Base-by-base conservation (phyloP, 30 jellyfish, hydroid and myxozoan species). In the Pseudorhiza aurosa region DNA sequence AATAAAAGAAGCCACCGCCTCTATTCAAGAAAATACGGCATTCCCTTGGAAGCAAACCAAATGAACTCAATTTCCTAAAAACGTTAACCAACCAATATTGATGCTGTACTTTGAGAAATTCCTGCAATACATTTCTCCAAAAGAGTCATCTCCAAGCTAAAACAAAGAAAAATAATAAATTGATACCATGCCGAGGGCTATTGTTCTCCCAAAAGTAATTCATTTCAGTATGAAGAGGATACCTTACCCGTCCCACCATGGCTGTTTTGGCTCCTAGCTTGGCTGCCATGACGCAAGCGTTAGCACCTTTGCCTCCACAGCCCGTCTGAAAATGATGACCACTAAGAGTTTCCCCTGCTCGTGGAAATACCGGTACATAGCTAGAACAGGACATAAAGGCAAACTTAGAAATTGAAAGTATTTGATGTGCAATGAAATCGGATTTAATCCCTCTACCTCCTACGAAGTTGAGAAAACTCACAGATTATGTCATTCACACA, bases 241-340 rank as follows among this genome's bases (percentile, higher is more conserved):
- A 26, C 58, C 96, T 72, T 63, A 95, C 99, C 32, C 96, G 49
- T 9, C 97, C 96, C 24, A 95, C 65, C 97, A 95, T 88, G 0
- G 97, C 96, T 8, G 96, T 25, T 22, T 83, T 72, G 2, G 96
- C 97, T 29, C 97, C 97, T 31, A 95, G 96, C 62, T 83, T 95
- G 10, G 97, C 96, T 1, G 99, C 97, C 97, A 95, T 95, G 17
- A 95, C 97, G 83, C 97, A 88, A 10, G 95, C 97, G 44, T 95
- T 95, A 11, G 99, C 99, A 14, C 99, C 97, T 74, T 95, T 95
- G 17, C 99, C 99, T 8, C 99, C 99, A 83, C 97, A 95, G 8
- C 99, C 97, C 37, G 88, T 69, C 2, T 76, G 72, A 85, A 95
- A 95, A 21, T 72, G 69, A 50, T 72, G 37, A 11, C 97, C 99